Evolutionary conservation across 1,140 invertebrate genomes (phyloP).

Genomic region (Episyrphus balteatus): DNA sequence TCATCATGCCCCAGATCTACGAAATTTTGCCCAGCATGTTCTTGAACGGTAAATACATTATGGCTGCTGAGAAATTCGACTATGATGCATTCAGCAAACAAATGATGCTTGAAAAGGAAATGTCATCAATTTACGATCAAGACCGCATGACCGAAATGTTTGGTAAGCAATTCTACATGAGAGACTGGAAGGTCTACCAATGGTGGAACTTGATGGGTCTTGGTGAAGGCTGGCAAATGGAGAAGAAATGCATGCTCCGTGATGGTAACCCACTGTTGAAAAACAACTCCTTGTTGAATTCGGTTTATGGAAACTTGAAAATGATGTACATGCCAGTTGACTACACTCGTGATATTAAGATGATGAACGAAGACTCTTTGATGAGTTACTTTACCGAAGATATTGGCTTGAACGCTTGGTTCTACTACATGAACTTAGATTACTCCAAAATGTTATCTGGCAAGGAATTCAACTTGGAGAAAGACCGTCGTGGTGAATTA

Average conservation of each 20-base stretch:
- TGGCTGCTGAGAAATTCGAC: slow-evolving; percentile 1
- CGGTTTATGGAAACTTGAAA: too few relatives aligned
- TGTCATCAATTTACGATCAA: too few relatives aligned
- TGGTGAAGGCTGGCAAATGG: too few relatives aligned
- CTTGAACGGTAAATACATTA: slow-evolving; percentile 27
- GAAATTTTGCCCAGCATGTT: slow-evolving; percentile 48
- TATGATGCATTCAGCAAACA: neutral
- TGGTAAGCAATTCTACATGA: neutral
- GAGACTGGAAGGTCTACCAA: slow-evolving; percentile 2
- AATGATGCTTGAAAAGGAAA: slow-evolving; percentile 3
- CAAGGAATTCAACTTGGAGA: slow-evolving; percentile 41
- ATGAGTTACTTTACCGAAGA: slow-evolving; percentile 52
- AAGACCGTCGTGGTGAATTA: slow-evolving; percentile 46
- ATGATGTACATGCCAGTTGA: slow-evolving; percentile 36
- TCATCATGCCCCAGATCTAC: slow-evolving; percentile 45
- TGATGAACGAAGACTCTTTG: slow-evolving; percentile 31
- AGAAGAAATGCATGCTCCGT: too few relatives aligned
- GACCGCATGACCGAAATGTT: neutral
- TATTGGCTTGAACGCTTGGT: slow-evolving; percentile 49
- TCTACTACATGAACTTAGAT: slow-evolving; percentile 38
- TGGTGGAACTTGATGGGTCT: too few relatives aligned
- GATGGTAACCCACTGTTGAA: too few relatives aligned
- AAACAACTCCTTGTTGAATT: too few relatives aligned
- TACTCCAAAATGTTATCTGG: slow-evolving; percentile 18
- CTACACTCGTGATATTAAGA: slow-evolving; percentile 40